These are phyloP conservation scores for Rhadinocentrus ornatus DNA, from an alignment of 2,797 vertebrate genomes.

Conservation along the genomic window DNA sequence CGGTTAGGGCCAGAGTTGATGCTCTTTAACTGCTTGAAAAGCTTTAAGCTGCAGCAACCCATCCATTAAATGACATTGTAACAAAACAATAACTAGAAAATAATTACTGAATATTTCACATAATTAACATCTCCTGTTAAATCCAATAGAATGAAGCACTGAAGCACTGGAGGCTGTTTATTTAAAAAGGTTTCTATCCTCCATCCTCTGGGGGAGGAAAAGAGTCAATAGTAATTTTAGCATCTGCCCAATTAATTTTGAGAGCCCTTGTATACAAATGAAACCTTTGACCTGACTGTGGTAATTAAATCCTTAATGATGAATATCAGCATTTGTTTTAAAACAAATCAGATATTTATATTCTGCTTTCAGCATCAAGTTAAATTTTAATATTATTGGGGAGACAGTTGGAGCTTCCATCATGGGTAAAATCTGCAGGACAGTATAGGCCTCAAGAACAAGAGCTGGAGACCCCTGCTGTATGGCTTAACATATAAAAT, in stretches of 20 bases:
- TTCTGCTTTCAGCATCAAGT: no score
- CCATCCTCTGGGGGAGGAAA: neutral
- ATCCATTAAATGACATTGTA: conserved; percentile 21
- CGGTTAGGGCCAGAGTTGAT: conserved; percentile 47
- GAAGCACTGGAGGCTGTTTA: neutral
- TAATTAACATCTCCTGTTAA: conserved; percentile 18
- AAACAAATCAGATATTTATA: neutral
- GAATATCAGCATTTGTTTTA: conserved; percentile 4
- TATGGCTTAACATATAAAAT: no score
- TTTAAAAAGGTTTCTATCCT: neutral
- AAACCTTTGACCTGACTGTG: neutral
- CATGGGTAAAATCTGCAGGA: no score
- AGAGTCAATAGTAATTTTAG: conserved; percentile 10
- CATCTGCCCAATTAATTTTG: conserved; percentile 16
- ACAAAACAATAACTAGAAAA: conserved; percentile 21
- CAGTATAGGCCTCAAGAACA: no score
- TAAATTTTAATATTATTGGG: no score
- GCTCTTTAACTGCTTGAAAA: conserved; percentile 48
- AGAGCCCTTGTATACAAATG: conserved; percentile 12
- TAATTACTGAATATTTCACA: conserved; percentile 16
- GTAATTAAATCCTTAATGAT: neutral
- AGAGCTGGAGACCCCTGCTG: no score
- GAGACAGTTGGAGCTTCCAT: no score
- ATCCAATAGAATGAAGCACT: conserved; percentile 8
- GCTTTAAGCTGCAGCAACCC: conserved; percentile 33